Conservation (phyloP, 2,113 vertebrate genomes). For the Dipodomys ordii region DNA sequence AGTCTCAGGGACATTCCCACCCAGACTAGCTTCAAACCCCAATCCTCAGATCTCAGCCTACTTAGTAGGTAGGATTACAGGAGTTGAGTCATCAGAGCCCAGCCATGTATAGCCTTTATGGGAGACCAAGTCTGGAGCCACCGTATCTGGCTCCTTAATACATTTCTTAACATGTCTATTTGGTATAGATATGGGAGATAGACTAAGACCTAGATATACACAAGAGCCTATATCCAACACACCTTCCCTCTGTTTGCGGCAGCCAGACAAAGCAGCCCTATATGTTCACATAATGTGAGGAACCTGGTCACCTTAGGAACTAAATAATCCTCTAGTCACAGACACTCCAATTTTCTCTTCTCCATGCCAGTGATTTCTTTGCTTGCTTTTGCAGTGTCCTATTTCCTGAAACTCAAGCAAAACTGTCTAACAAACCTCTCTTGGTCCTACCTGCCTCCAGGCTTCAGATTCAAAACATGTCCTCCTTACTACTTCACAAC, state of each 20-base stretch:
- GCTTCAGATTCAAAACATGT: conserved; percentile 18
- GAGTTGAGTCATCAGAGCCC: no score
- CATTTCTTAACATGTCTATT: background rate
- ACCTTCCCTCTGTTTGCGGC: accelerated
- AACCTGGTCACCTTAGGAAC: background rate
- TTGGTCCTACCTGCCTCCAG: background rate
- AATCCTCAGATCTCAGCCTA: no score
- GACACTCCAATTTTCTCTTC: background rate
- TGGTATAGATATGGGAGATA: background rate
- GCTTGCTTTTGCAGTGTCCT: conserved; percentile 10
- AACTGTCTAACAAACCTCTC: background rate
- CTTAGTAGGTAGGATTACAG: no score
- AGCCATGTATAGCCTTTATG: no score
- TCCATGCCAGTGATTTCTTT: background rate
- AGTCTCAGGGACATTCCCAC: no score
- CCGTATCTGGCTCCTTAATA: no score
- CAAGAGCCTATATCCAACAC: background rate
- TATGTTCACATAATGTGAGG: background rate
- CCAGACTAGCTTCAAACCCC: no score
- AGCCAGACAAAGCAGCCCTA: background rate
- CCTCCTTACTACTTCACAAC: background rate
- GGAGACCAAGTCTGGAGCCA: no score
- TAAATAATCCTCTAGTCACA: background rate
- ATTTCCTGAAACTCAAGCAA: background rate
- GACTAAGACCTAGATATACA: background rate